Evolutionary conservation across 2,797 vertebrate species (phyloP), one percentile per base, ranked within the genome.

Genomic region (Aphelocoma californica): DNA sequence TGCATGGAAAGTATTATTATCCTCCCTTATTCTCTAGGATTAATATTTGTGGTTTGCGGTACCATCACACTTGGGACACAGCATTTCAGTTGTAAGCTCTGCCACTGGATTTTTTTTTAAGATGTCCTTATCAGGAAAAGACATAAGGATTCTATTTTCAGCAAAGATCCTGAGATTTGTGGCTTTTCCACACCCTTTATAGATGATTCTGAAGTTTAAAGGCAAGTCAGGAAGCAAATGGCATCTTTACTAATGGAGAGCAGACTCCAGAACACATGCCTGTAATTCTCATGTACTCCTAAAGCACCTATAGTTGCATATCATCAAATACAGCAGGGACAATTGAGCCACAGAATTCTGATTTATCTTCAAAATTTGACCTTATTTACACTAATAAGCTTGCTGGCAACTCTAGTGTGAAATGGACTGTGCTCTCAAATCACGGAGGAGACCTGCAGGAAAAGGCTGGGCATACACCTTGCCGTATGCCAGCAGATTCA

Each of bases 21-120:
- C 78, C 42, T 81, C 60, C 21, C 25, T 92, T 89, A 92, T 89
- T 92, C 70, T 78, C 56, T 80, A 72, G 72, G 78, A 93, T 96
- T 92, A 90, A 93, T 90, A 72, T 92, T 93, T 93, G 81, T 75
- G 38, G 81, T 74, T 92, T 96, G 78, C 7, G 17, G 91, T 91
- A 87, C 53, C 38, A 25, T 75, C 3, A 0, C 3, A 1, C 25
- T 82, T 67, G 88, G 90, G 90, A 95, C 65, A 75, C 44, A 88
- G 66, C 56, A 32, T 69, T 90, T 92, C 50, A 75, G 19, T 60
- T 67, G 9, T 66, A 95, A 96, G 36, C 36, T 78, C 93, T 91
- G 58, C 36, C n/a, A 40, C 20, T 81, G 58, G 4, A n/a, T 66
- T 73, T 85, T 88, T 88, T 81, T 45, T 57, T 25, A 66, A 75